Percentiles rank a stretch among this genome's conserved stretches.
Conservation (phyloP, 64 coral and sea anemone genomes). For the Dendronephthya gigantea region DNA sequence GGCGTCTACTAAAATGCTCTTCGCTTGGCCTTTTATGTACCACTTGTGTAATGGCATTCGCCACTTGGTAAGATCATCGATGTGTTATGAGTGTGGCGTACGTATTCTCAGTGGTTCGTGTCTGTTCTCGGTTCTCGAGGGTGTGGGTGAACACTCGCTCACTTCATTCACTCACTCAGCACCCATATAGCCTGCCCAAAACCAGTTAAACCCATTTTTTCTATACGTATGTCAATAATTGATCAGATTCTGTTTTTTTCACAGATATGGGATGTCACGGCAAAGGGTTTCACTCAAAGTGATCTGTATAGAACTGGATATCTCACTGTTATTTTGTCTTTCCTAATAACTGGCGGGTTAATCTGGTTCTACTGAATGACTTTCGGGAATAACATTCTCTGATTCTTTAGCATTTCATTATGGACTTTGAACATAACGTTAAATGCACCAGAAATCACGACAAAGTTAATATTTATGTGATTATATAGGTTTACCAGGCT, state of each 20-base stretch:
- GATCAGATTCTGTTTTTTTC: neutral
- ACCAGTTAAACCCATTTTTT: no score
- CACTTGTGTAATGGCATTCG: constrained; percentile 8
- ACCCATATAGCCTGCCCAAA: neutral
- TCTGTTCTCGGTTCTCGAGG: no score
- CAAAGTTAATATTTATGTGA: no score
- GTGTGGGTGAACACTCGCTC: no score
- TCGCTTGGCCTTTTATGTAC: constrained; percentile 9
- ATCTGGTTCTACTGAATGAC: neutral
- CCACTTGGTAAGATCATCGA: neutral
- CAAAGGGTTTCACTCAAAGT: neutral
- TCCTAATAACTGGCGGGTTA: neutral
- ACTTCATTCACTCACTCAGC: neutral
- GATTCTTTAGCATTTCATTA: neutral
- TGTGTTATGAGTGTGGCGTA: no score
- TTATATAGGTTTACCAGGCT: no score
- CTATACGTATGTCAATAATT: no score
- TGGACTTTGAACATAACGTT: neutral
- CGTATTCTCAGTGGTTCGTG: no score
- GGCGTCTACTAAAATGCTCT: neutral
- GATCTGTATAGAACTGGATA: neutral
- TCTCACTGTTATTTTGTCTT: neutral
- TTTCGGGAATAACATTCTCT: neutral
- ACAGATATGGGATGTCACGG: neutral
- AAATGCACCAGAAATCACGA: no score